phyloP scores from a whole-genome alignment of 2,888 invertebrate genomes.

The Caenorhabditis japonica region DNA sequence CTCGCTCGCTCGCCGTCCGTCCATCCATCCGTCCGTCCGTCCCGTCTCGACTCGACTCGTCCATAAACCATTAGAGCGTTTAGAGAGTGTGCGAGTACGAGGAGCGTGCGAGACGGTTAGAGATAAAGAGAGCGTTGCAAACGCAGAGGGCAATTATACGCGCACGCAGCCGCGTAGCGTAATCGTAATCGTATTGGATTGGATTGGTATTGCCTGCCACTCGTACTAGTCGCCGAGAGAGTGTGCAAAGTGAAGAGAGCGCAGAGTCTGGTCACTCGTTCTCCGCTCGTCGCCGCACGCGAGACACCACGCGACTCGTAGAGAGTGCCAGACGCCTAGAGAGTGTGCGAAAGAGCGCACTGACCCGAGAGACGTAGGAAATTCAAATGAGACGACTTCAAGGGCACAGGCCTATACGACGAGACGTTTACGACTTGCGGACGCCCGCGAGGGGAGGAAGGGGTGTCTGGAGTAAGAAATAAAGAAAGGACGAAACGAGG shows the following conservation, averaged over 20 bases:
- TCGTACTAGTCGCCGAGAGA: constrained; percentile 32
- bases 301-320: constrained; percentile 12
- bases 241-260: background rate
- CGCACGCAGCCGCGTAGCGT: too few species aligned
- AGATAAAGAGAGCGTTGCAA: background rate
- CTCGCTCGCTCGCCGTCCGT: too few species aligned
- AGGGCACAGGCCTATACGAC: constrained; percentile 19
- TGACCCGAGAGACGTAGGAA: constrained; percentile 28
- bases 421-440: constrained; percentile 30
- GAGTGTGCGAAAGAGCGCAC: background rate
- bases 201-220: too few species aligned
- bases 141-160: too few species aligned
- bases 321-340: constrained; percentile 4
- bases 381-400: constrained; percentile 44
- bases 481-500: background rate
- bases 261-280: background rate
- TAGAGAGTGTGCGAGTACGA: constrained; percentile 1
- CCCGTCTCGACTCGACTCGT: too few species aligned
- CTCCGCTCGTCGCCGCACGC: constrained; percentile 7
- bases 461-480: background rate
- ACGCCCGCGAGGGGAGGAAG: background rate
- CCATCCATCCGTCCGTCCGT: too few species aligned
- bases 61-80: too few species aligned
- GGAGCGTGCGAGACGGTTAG: constrained; percentile 2
- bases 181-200: too few species aligned